Conservation (phyloP, 2,797 vertebrate species). For the Malacoctenus gilli region DNA sequence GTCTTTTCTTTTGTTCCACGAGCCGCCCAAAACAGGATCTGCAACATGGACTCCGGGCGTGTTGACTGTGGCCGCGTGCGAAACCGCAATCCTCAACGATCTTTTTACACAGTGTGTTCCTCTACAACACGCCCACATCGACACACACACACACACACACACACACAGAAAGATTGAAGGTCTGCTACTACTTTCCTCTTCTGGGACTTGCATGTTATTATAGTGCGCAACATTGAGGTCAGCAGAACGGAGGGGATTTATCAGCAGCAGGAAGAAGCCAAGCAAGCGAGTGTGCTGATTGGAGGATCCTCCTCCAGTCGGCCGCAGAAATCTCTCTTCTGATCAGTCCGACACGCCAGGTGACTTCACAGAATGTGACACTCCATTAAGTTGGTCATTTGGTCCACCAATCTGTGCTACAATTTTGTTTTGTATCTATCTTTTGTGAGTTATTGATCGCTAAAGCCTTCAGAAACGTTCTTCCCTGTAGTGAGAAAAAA, state of each 20-base stretch:
- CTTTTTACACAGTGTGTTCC: constrained; percentile 11
- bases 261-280: constrained; percentile 48
- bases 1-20: neutral
- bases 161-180: constrained; percentile 14
- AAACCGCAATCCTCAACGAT: constrained; percentile 23
- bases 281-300: constrained; percentile 45
- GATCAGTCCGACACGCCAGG: constrained; percentile 43
- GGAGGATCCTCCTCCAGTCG: constrained; percentile 73
- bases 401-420: neutral
- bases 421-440: neutral
- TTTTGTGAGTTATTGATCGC: constrained; percentile 3
- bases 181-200: constrained; percentile 45
- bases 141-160: constrained; percentile 1
- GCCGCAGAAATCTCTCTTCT: constrained; percentile 63
- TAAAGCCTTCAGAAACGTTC: constrained; percentile 1
- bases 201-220: constrained; percentile 65
- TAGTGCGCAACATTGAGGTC: constrained; percentile 65
- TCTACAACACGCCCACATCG: constrained; percentile 5
- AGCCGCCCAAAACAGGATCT: neutral
- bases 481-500: neutral
- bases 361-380: constrained; percentile 31
- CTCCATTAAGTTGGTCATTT: constrained; percentile 9
- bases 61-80: constrained; percentile 17
- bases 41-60: neutral
- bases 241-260: constrained; percentile 48